phyloP scores from a whole-genome alignment of 2,888 invertebrate species.

The Alviniconcha strummeri region DNA sequence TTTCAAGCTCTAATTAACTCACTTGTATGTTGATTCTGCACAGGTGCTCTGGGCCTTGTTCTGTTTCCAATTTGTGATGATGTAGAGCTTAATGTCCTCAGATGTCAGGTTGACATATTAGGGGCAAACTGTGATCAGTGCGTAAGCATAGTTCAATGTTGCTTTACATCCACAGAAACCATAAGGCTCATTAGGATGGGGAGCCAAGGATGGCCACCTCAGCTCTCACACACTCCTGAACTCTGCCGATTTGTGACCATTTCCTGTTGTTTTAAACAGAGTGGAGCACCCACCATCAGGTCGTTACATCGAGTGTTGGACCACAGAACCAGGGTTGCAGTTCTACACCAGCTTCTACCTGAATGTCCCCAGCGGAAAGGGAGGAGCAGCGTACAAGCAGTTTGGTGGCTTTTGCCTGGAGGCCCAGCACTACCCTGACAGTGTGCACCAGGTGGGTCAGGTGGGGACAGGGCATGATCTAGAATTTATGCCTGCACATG shows the following conservation, averaged over 20 bases:
- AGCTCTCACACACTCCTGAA: no score
- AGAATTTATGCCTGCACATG: neutral
- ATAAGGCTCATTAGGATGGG: no score
- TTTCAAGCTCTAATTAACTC: no score
- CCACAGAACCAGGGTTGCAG: conserved; percentile 92
- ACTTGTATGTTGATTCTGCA: no score
- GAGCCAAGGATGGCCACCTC: no score
- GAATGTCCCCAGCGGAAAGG: conserved; percentile 82
- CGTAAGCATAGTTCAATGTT: no score
- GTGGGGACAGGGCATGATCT: conserved; percentile 35
- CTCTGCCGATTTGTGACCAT: neutral
- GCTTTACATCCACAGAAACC: no score
- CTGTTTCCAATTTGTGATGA: no score
- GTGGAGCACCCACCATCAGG: conserved; percentile 76
- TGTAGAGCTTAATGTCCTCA: no score
- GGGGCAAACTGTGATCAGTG: no score
- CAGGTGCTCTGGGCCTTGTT: no score
- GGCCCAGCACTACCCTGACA: conserved; percentile 94
- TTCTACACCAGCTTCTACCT: conserved; percentile 87
- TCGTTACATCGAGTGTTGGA: conserved; percentile 85
- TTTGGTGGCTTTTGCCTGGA: conserved; percentile 91
- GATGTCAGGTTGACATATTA: no score
- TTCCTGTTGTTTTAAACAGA: conserved; percentile 41
- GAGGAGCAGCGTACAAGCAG: conserved; percentile 81
- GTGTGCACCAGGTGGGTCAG: conserved; percentile 78